phyloP scores from a whole-genome alignment of 2,113 vertebrate genomes.

The Sylvilagus bachmani region DNA sequence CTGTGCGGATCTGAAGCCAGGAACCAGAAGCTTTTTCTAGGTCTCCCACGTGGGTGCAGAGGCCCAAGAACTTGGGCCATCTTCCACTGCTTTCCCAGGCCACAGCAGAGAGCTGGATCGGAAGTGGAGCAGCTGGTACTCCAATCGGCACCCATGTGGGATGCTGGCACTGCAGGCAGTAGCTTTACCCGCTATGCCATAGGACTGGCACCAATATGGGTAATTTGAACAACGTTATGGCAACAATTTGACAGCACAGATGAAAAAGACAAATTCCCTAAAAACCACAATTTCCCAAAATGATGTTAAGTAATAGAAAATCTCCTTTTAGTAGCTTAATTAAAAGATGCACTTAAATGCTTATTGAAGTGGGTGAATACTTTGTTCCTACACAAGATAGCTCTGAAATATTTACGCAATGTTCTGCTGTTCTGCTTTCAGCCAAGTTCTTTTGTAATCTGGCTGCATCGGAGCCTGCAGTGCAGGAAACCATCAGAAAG shows the following conservation, averaged over 20 bases:
- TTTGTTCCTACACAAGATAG: not conserved
- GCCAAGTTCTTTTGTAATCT: not conserved
- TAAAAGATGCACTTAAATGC: not conserved
- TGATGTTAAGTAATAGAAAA: conserved; percentile 9
- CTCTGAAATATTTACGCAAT: not conserved
- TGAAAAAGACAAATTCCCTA: not conserved
- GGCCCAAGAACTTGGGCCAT: too few relatives aligned
- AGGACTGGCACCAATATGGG: too few relatives aligned
- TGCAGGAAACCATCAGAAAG: not conserved
- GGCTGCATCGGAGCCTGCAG: not conserved
- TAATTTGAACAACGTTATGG: conserved; percentile 4
- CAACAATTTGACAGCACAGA: not conserved
- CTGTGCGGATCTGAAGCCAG: too few relatives aligned
- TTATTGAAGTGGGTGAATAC: not conserved
- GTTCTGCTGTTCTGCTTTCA: not conserved
- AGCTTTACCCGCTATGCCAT: too few relatives aligned
- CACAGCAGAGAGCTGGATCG: too few relatives aligned
- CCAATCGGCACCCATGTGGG: not conserved
- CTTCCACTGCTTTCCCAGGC: too few relatives aligned
- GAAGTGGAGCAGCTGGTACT: too few relatives aligned
- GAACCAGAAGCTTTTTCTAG: too few relatives aligned
- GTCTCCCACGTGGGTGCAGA: too few relatives aligned
- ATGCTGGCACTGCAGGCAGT: too few relatives aligned
- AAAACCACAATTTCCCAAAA: conserved; percentile 40
- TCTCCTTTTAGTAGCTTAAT: not conserved